Conservation (phyloP, 2,113 vertebrate species). For the Sorex araneus region DNA sequence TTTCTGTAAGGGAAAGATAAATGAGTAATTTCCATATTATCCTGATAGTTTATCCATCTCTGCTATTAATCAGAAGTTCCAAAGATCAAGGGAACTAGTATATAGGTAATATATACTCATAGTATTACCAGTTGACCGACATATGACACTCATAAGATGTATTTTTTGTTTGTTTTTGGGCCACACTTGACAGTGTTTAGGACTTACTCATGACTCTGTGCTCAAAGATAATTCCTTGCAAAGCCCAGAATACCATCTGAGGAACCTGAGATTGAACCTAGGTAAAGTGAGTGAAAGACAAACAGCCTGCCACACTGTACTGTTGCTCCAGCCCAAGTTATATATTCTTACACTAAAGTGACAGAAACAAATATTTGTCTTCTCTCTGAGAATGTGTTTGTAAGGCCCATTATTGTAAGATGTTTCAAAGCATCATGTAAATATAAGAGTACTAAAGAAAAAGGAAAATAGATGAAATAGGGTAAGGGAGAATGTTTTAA, state of each 20-base stretch:
- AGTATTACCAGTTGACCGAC: conserved; percentile 74
- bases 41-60: conserved; percentile 87
- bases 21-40: conserved; percentile 89
- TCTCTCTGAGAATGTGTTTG: conserved; percentile 20
- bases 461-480: background rate
- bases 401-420: background rate
- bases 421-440: background rate
- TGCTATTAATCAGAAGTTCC: conserved; percentile 87
- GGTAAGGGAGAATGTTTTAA: background rate
- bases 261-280: no score
- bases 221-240: no score
- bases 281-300: no score
- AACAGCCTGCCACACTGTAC: background rate
- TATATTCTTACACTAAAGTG: conserved; percentile 47
- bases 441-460: background rate
- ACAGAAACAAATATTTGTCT: conserved; percentile 61
- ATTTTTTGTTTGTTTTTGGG: conserved; percentile 22
- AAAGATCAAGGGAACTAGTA: conserved; percentile 82
- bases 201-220: no score
- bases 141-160: conserved; percentile 64
- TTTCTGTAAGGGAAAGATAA: conserved; percentile 86
- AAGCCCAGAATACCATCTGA: no score
- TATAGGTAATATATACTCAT: conserved; percentile 82
- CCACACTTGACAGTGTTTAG: background rate
- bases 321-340: background rate